Evolutionary conservation across 2,113 vertebrate genomes (phyloP).

Genomic region (Bujurquina vittata): DNA sequence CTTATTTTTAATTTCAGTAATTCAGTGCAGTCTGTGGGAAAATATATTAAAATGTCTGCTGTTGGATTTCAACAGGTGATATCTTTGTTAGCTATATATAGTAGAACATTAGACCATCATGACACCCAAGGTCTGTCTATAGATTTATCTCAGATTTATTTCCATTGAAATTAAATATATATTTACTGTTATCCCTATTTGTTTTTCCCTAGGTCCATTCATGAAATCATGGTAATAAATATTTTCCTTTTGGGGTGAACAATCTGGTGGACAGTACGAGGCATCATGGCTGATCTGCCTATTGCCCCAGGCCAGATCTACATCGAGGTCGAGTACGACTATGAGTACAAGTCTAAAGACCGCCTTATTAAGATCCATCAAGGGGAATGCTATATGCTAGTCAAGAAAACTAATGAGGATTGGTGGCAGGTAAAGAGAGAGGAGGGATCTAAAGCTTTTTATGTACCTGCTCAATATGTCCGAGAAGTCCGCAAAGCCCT

Average conservation of each 20-base stretch:
- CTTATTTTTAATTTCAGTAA: background rate
- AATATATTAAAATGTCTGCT: background rate
- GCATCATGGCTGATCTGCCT: slow-evolving; percentile 80
- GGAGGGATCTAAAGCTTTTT: slow-evolving; percentile 89
- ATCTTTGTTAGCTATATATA: background rate
- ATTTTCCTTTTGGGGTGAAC: slow-evolving; percentile 50
- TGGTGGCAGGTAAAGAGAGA: slow-evolving; percentile 98
- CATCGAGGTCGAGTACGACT: slow-evolving; percentile 95
- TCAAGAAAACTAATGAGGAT: slow-evolving; percentile 95
- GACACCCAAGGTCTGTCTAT: fast-evolving
- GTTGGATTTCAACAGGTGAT: background rate
- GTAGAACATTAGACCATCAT: fast-evolving
- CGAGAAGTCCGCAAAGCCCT: slow-evolving; percentile 92
- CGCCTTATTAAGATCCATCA: slow-evolving; percentile 89
- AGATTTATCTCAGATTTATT: background rate
- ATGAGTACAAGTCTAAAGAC: slow-evolving; percentile 92
- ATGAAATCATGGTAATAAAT: slow-evolving; percentile 78
- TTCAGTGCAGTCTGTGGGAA: background rate
- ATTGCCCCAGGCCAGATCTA: slow-evolving; percentile 86
- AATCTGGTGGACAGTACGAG: slow-evolving; percentile 70
- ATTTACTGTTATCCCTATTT: background rate
- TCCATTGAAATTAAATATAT: background rate
- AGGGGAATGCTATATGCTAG: slow-evolving; percentile 91
- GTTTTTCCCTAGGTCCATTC: slow-evolving; percentile 28
- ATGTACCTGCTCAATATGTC: slow-evolving; percentile 96